These are phyloP conservation scores for Bucco capensis DNA, from an alignment of 2,113 vertebrate species.

Conservation along the genomic window DNA sequence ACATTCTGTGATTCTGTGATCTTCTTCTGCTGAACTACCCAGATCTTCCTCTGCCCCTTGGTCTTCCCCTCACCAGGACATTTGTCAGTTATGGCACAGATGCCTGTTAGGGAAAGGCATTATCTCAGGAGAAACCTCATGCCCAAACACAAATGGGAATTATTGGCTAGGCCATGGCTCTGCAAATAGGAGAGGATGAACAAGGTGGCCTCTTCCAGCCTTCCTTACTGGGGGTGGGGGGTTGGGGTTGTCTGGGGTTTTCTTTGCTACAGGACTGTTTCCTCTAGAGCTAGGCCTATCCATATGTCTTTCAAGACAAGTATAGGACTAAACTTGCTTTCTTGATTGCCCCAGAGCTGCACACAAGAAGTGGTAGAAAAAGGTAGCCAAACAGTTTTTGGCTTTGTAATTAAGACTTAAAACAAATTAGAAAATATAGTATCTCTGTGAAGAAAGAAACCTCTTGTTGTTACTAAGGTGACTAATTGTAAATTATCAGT, in stretches of 20 bases:
- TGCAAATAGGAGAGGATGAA: background rate
- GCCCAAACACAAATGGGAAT: background rate
- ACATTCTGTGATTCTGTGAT: no score
- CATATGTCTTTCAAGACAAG: background rate
- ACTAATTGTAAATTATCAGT: background rate
- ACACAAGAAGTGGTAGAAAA: background rate
- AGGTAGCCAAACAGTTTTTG: background rate
- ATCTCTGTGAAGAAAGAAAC: background rate
- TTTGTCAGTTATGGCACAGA: rapidly evolving
- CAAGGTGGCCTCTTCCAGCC: background rate
- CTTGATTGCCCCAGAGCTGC: background rate
- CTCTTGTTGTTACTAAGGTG: background rate
- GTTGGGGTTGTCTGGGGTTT: background rate
- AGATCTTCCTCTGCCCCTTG: background rate
- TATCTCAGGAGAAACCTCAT: background rate
- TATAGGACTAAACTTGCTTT: background rate
- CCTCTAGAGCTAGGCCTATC: background rate
- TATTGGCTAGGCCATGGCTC: background rate
- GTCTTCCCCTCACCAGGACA: rapidly evolving
- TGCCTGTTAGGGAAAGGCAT: background rate
- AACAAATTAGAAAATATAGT: background rate
- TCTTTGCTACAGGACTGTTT: background rate
- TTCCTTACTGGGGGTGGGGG: background rate
- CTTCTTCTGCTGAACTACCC: background rate
- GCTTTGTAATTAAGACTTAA: background rate